phyloP scores from a whole-genome alignment of 1,140 invertebrate genomes.

The Zaprionus vittiger region DNA sequence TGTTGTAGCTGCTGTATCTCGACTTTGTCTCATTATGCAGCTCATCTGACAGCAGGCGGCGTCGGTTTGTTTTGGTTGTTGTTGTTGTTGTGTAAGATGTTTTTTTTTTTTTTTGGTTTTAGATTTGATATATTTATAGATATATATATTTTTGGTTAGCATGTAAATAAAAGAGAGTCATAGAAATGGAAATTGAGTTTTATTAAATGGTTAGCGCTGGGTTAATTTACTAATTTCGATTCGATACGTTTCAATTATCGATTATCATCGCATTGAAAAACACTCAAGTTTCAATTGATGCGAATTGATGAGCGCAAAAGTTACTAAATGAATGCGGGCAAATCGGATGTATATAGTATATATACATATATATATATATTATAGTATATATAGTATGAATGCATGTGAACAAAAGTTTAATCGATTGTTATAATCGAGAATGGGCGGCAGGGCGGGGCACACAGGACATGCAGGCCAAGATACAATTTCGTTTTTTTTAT shows the following conservation, averaged over 20 bases:
- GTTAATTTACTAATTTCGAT: conserved; percentile 61
- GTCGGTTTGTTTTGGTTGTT: conserved; percentile 28
- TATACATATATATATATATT: background rate
- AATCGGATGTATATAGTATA: conserved; percentile 34
- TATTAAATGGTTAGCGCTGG: conserved; percentile 65
- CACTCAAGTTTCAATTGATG: conserved; percentile 57
- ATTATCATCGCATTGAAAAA: conserved; percentile 12
- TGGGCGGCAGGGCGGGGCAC: conserved; percentile 32
- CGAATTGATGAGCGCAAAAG: conserved; percentile 66
- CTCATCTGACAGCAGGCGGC: conserved; percentile 27
- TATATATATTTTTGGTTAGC: conserved; percentile 62
- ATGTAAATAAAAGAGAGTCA: conserved; percentile 76
- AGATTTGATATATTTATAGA: conserved; percentile 29
- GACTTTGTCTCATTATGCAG: conserved; percentile 15
- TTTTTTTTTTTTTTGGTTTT: conserved; percentile 18
- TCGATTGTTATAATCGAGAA: conserved; percentile 8
- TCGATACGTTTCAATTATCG: conserved; percentile 8
- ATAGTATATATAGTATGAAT: conserved; percentile 5
- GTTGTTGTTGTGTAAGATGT: conserved; percentile 24
- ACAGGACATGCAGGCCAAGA: conserved; percentile 42
- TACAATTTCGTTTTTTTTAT: conserved; percentile 9
- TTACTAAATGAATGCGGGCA: conserved; percentile 65
- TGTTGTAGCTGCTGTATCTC: conserved; percentile 24
- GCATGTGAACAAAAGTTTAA: conserved; percentile 34
- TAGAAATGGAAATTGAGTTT: conserved; percentile 80